Evolutionary conservation across 30 jellyfish, hydroid and myxozoan species (phyloP), one percentile per base, ranked within the genome.

Genomic region (Chironex yamaguchii): DNA sequence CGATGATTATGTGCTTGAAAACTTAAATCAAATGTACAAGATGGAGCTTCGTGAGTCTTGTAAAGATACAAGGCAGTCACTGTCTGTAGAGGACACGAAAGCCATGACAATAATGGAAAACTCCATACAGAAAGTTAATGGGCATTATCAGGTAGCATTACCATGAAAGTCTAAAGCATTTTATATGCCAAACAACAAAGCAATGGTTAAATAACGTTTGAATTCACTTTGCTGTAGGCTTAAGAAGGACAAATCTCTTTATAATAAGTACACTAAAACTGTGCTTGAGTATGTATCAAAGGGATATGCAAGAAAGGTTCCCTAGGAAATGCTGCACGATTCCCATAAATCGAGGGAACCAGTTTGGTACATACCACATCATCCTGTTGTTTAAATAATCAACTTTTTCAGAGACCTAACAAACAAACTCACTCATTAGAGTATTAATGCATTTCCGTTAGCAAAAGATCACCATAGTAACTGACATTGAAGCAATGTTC

Each of bases 361-460:
- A 24, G 58, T 68, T 4, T 85, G 97, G 97, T 89, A 81, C 72
- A 34, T 89, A 26, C 97, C 95, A 1, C 97, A 89, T 36, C 97
- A 86, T 53, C 65, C 53, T 22, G 91, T 89, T 20, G 23, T 42
- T 69, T 89, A 22, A 70, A 89, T 50, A 79, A 87, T 13, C 54
- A 68, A 49, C 87, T 82, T 4, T 54, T 81, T 0, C 97, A 89
- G 63, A 94, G 91, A 36, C 97, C 88, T 14, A 94, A 83, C 54
- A 76, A 53, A 89, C 97, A 0, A 79, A 89, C 36, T 14, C 71
- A 28, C 36, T 89, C 17, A 82, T 85, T 9, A 74, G 87, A 12
- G 91, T 77, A 31, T 35, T 85, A 0, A 17, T 62, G 2, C 74
- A 92, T 52, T 90, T 90, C 74, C 69, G 97, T 14, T 91, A 90